Conservation (phyloP, 2,113 vertebrate species). For the Phoenicopterus ruber region DNA sequence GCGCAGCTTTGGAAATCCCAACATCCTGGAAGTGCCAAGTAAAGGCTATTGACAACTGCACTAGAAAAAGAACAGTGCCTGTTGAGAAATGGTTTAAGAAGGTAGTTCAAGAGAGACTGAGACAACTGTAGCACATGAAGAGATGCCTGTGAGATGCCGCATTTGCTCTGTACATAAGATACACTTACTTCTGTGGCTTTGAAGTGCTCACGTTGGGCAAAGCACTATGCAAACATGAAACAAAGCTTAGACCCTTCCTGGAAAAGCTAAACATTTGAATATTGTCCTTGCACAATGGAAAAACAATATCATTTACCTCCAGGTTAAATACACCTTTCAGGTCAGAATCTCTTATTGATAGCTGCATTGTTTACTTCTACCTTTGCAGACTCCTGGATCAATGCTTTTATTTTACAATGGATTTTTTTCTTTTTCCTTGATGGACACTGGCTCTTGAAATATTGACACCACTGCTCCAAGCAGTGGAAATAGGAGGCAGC, state of each 20-base stretch:
- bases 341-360: conserved; percentile 34
- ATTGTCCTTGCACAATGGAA: background rate
- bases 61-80: background rate
- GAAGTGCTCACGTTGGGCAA: background rate
- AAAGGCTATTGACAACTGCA: background rate
- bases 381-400: conserved; percentile 46
- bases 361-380: conserved; percentile 19
- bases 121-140: background rate
- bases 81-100: background rate
- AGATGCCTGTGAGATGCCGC: background rate
- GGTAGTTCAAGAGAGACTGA: background rate
- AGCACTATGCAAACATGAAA: background rate
- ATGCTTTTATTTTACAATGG: conserved; percentile 33
- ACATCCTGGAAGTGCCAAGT: background rate
- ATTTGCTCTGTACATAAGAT: fast-evolving
- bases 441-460: conserved; percentile 45
- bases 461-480: conserved; percentile 51
- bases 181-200: background rate
- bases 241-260: background rate
- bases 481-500: conserved; percentile 38
- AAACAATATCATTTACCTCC: background rate
- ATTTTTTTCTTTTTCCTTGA: conserved; percentile 42
- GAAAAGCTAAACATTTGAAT: background rate
- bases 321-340: conserved; percentile 16
- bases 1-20: background rate